A percentile compares a stretch with the other conserved stretches of the same genome.
Evolutionary conservation across 1,140 invertebrate genomes (phyloP).

Genomic region (Aethina tumida): DNA sequence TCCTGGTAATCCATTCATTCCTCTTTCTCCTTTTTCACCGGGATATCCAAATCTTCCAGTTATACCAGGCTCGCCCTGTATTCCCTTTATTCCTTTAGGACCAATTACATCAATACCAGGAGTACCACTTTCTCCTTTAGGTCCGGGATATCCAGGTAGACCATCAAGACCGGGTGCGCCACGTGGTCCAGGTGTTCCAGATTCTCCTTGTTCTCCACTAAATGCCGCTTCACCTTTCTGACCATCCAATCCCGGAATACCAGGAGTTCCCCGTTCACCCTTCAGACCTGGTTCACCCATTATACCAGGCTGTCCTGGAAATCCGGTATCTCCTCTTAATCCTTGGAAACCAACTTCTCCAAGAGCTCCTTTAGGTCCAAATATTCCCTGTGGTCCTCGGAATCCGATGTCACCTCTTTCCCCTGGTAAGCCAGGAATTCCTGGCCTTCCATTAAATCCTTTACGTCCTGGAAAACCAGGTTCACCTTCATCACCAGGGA

Average conservation of each 20-base stretch:
- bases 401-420: slow-evolving; percentile 42
- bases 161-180: slow-evolving; percentile 42
- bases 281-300: slow-evolving; percentile 45
- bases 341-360: slow-evolving; percentile 55
- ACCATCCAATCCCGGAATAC: slow-evolving; percentile 41
- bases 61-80: slow-evolving; percentile 18
- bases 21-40: slow-evolving; percentile 23
- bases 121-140: slow-evolving; percentile 30
- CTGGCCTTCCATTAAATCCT: slow-evolving; percentile 45
- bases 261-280: slow-evolving; percentile 44
- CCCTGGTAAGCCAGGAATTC: slow-evolving; percentile 34
- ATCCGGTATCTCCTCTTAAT: slow-evolving; percentile 42
- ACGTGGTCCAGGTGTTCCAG: slow-evolving; percentile 44
- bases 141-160: slow-evolving; percentile 19
- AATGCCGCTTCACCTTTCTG: slow-evolving; percentile 46
- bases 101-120: slow-evolving; percentile 27
- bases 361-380: slow-evolving; percentile 40
- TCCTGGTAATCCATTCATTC: slow-evolving; percentile 40
- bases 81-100: slow-evolving; percentile 20
- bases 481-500: slow-evolving; percentile 43
- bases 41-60: slow-evolving; percentile 25
- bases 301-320: slow-evolving; percentile 49
- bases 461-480: slow-evolving; percentile 39
- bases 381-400: slow-evolving; percentile 41
- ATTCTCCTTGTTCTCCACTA: slow-evolving; percentile 55